Base-by-base conservation (phyloP, 2,888 invertebrate species). In the Branchipolynoe longqiensis region DNA sequence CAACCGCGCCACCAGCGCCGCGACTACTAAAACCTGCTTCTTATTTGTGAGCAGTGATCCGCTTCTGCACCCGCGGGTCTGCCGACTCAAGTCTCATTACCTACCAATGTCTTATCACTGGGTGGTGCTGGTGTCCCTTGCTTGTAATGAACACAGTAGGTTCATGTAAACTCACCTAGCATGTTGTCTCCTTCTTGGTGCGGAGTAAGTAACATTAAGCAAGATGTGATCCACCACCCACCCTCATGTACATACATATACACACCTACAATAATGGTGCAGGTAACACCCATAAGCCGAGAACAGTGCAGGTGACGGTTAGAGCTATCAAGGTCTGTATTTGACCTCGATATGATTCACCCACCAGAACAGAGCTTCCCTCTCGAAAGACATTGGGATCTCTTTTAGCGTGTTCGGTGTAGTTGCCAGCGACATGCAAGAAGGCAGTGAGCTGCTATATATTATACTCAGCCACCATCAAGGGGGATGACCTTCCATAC, bases 21-120 rank as follows among this genome's bases (percentile, higher is more conserved):
- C 36, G 84, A 84, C 74, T 84, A 84, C 78, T 84, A 59, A 56
- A n/a, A 56, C 78, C 78, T 48, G 48, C 36, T 31, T 48, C 48
- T n/a, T n/a, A n/a, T n/a, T n/a, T 78, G 25, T 33, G 12, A 31
- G 36, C 1, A 28, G 78, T 48, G 78, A 33, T 48, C 54, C 54
- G 14, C n/a, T n/a, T n/a, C n/a, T n/a, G n/a, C 28, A 78, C 2
- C 41, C 28, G 0, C 41, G 8, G 54, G 78, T 54, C 54, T 78
- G 69, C 38, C 12, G 33, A 69, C 69, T 25, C 62, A 69, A 69
- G 69, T 69, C 69, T 69, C 36, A 69, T 1, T 38, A 18, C 78
- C 74, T 48, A 38, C 69, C 6, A 69, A 28, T 69, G 41, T 54
- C 41, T 28, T 48, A 78, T 48, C 78, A 78, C 48, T 78, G 78